Evolutionary conservation across 1,140 invertebrate genomes (phyloP), one percentile per base, ranked within the genome.

Genomic region (Helicoverpa armigera): DNA sequence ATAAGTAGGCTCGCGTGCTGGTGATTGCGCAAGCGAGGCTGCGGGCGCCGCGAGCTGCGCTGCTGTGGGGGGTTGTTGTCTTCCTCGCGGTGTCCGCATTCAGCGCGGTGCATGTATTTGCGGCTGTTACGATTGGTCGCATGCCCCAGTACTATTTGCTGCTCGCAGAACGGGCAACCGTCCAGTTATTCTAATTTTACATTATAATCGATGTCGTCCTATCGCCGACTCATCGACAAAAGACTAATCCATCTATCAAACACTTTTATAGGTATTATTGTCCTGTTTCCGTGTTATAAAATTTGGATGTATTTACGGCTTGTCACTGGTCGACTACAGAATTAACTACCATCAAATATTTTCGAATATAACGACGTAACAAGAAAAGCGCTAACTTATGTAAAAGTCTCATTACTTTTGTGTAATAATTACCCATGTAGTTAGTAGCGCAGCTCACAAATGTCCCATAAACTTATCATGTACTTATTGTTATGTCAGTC

Each of bases 161-260:
- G 90, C 91, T 88, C 88, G 85, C 85, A 84, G 88, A 82, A 84
- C 91, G 93, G 93, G 93, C 93, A 94, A 88, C 86, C 91, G 93
- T 94, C 93, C 92, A 94, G 93, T 94, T 94, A 93, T 92, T 94
- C 93, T 94, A 94, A 94, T 90, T 94, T 94, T 94, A 94, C 89
- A 78, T 85, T 92, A 94, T 93, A 94, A 94, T 94, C 92, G 92
- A 94, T 92, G 90, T 88, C 91, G 89, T 87, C 91, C 91, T 89
- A 88, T 90, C 88, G 89, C 86, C 87, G 86, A 86, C 91, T 93
- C 88, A 88, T 89, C 88, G 90, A 90, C 90, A 92, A 92, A 90
- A 93, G 89, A 92, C 86, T 84, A 88, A 85, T 88, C 89, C 86
- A 87, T 88, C 88, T 86, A 86, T 92, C 89, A 63, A 31, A 65